Evolutionary conservation across 1,140 invertebrate genomes (phyloP).

Genomic region (Trachymyrmex cornetzi): DNA sequence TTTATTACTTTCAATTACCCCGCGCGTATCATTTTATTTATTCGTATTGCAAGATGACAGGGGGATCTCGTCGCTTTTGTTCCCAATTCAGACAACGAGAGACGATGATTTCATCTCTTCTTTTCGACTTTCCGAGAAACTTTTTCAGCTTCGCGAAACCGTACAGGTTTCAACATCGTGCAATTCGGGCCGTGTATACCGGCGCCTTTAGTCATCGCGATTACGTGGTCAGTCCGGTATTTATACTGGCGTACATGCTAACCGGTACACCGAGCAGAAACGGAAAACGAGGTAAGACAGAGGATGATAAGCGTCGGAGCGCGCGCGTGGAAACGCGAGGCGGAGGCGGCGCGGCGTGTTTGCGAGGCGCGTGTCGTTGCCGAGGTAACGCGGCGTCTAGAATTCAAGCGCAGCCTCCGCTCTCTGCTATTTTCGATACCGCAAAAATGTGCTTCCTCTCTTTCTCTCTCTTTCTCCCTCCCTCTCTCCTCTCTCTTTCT

Average conservation of each 20-base stretch:
- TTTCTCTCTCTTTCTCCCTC: slow-evolving; percentile 27
- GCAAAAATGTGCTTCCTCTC: slow-evolving; percentile 67
- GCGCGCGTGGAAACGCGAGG: slow-evolving; percentile 12
- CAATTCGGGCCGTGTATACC: slow-evolving; percentile 33
- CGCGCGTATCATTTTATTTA: neutral
- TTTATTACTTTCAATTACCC: slow-evolving; percentile 16
- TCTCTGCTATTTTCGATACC: slow-evolving; percentile 72
- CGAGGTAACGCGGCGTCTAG: slow-evolving; percentile 71
- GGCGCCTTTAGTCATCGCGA: slow-evolving; percentile 28
- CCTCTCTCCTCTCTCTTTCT: slow-evolving; percentile 3
- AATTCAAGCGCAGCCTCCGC: slow-evolving; percentile 47
- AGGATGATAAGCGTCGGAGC: slow-evolving; percentile 46
- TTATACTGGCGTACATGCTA: slow-evolving; percentile 29
- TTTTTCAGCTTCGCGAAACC: neutral
- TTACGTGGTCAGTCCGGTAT: slow-evolving; percentile 45
- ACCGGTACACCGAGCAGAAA: slow-evolving; percentile 27
- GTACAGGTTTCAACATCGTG: neutral
- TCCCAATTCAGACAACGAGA: neutral
- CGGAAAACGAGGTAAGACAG: slow-evolving; percentile 48
- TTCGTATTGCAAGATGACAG: neutral
- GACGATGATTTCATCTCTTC: neutral
- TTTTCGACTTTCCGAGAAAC: neutral
- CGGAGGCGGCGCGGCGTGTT: slow-evolving; percentile 45
- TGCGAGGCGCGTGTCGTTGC: slow-evolving; percentile 73
- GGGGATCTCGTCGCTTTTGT: neutral